phyloP scores from a whole-genome alignment of 1,140 invertebrate genomes.

The Zaprionus kolodkinae region DNA sequence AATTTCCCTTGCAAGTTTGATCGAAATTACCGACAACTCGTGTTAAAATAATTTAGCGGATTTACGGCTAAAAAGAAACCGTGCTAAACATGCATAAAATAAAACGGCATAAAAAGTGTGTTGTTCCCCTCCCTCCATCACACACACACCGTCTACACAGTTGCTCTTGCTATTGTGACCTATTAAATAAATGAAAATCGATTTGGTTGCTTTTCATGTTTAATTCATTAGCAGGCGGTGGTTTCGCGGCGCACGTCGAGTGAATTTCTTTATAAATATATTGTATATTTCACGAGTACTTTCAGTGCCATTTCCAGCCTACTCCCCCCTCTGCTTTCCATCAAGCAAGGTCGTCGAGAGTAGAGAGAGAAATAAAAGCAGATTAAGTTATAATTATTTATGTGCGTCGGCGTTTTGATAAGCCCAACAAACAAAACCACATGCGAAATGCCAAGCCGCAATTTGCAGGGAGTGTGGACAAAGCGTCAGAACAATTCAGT shows the following conservation, averaged over 20 bases:
- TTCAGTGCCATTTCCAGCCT: conserved; percentile 9
- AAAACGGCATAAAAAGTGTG: conserved; percentile 1
- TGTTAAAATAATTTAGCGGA: background rate
- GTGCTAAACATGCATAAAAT: conserved; percentile 5
- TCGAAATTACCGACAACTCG: background rate
- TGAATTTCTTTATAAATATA: conserved; percentile 9
- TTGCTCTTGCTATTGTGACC: conserved; percentile 31
- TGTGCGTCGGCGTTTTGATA: conserved; percentile 19
- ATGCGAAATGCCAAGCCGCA: conserved; percentile 14
- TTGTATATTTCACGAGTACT: background rate
- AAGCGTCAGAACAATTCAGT: background rate
- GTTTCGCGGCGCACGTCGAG: conserved; percentile 4
- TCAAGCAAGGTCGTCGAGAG: conserved; percentile 28
- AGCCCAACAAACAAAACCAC: conserved; percentile 25
- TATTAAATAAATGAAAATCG: conserved; percentile 49
- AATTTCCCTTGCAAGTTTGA: background rate
- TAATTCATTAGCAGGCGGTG: conserved; percentile 42
- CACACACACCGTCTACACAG: background rate
- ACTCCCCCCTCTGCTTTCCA: background rate
- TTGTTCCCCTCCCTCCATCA: background rate
- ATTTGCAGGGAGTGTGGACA: background rate
- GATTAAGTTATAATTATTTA: conserved; percentile 32
- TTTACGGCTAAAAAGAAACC: background rate
- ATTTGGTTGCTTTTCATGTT: conserved; percentile 48
- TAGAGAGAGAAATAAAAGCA: conserved; percentile 36